Evolutionary conservation across 2,113 vertebrate species (phyloP).

Genomic region (Megaptera novaeangliae): DNA sequence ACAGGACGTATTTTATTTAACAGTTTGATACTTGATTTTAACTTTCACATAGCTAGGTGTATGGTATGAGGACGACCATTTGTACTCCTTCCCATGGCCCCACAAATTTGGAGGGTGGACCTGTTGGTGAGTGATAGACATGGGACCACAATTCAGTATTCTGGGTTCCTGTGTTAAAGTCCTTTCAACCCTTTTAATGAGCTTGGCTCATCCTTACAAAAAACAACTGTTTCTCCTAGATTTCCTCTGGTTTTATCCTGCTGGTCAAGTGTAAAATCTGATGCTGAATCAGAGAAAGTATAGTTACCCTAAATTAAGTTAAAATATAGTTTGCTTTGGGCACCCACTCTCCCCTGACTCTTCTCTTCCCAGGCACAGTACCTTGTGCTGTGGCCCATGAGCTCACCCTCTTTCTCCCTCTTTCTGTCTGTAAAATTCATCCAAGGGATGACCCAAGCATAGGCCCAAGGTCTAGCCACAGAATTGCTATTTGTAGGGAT

Average conservation of each 20-base stretch:
- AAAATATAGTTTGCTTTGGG: not conserved
- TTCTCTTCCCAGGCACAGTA: not conserved
- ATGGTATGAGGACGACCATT: not conserved
- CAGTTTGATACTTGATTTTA: not conserved
- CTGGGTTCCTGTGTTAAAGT: not conserved
- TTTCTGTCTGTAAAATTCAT: not conserved
- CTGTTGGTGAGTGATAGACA: not conserved
- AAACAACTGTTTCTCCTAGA: not conserved
- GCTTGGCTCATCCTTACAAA: not conserved
- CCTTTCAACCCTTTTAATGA: not conserved
- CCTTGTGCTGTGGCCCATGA: not conserved
- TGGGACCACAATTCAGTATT: not conserved
- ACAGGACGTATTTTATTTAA: not conserved
- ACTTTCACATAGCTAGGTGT: not conserved
- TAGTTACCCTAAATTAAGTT: not conserved
- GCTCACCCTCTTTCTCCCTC: not conserved
- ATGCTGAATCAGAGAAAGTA: not conserved
- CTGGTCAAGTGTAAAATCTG: not conserved
- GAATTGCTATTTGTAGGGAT: not conserved
- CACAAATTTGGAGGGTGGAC: not conserved
- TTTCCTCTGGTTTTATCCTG: not conserved
- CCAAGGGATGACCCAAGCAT: not conserved
- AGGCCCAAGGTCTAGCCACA: not conserved
- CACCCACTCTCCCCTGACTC: not conserved
- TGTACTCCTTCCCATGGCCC: not conserved